A percentile compares a stretch with the other conserved stretches of the same genome.
These are phyloP conservation scores for Cynopterus brachyotis DNA, from an alignment of 2,113 vertebrate species.

Conservation along the genomic window DNA sequence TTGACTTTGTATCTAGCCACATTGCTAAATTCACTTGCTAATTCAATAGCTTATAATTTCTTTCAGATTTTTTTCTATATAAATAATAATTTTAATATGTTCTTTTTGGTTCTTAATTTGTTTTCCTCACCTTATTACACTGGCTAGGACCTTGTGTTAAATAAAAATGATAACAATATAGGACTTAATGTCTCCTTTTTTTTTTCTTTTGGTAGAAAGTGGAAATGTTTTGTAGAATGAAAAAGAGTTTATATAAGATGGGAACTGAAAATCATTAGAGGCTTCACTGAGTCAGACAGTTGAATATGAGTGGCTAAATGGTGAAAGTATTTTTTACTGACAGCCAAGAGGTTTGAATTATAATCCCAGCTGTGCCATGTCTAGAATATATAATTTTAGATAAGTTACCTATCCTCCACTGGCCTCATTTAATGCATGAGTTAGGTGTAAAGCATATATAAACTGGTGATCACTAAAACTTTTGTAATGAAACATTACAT, in stretches of 20 bases:
- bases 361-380: neutral
- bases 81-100: neutral
- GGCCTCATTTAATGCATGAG: neutral
- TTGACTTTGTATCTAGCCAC: neutral
- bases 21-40: neutral
- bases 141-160: neutral
- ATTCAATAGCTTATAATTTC: neutral
- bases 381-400: neutral
- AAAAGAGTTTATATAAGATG: neutral
- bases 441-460: neutral
- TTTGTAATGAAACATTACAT: neutral
- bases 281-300: neutral
- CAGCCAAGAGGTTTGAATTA: neutral
- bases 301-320: neutral
- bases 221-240: neutral
- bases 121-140: neutral
- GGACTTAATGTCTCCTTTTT: neutral
- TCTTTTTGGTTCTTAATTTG: neutral
- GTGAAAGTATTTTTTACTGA: neutral
- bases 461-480: neutral
- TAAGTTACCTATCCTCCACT: neutral
- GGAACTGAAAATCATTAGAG: neutral
- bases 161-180: neutral
- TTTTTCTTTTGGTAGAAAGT: fast-evolving
- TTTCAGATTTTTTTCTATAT: neutral